Evolutionary conservation across 2,888 invertebrate species (phyloP).

Genomic region (Apodemia zela): DNA sequence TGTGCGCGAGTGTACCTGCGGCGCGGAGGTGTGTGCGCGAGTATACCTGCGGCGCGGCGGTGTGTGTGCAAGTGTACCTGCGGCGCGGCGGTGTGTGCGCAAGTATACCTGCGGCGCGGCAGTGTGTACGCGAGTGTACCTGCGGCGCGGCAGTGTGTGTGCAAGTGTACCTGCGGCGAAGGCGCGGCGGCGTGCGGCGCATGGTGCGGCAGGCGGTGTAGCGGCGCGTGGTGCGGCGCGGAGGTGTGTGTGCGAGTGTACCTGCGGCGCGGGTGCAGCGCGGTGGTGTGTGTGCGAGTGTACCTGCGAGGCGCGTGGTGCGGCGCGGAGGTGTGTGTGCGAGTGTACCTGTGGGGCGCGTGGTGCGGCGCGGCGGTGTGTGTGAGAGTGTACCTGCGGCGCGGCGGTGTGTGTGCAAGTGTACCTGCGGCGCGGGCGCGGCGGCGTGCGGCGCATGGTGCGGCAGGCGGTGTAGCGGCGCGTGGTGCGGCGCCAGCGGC

Average conservation of each 20-base stretch:
- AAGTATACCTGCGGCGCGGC: constrained; percentile 85
- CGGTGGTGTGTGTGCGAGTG: too few relatives aligned
- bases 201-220: constrained; percentile 75
- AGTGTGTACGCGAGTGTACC: constrained; percentile 44
- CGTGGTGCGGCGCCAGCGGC: constrained; percentile 84
- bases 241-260: constrained; percentile 63
- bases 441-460: constrained; percentile 35
- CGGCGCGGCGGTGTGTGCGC: constrained; percentile 78
- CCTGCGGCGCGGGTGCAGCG: constrained; percentile 34
- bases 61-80: constrained; percentile 36
- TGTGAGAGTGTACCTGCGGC: too few relatives aligned
- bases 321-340: constrained; percentile 61
- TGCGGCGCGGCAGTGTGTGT: constrained; percentile 55
- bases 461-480: constrained; percentile 80
- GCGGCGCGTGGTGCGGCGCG: constrained; percentile 84
- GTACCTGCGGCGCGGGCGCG: constrained; percentile 38
- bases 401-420: background rate
- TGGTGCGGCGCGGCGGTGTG: constrained; percentile 57
- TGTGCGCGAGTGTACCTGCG: constrained; percentile 29
- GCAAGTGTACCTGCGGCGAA: constrained; percentile 33
- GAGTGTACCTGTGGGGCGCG: too few relatives aligned
- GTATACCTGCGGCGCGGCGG: too few relatives aligned
- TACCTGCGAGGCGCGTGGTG: constrained; percentile 82
- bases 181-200: constrained; percentile 36
- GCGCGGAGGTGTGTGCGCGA: too few relatives aligned